Base-by-base conservation (phyloP, 1,140 invertebrate genomes). In the Nasonia giraulti region DNA sequence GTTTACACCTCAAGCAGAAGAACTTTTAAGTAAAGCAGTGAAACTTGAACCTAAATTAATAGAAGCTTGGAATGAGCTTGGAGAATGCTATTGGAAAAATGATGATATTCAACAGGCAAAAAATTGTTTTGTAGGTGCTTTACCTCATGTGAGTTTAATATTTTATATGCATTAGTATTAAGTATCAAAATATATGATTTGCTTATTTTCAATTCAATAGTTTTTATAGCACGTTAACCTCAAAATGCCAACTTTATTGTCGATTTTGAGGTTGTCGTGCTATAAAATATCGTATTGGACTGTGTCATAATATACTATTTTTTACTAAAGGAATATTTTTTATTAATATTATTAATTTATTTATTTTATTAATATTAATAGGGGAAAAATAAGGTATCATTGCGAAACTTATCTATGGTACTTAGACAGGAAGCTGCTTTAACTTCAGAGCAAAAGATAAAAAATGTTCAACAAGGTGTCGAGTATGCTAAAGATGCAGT, bases 21-120 rank as follows among this genome's bases (percentile, higher is more conserved):
- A 97, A 87, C 93, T 95, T 44, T 92, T 98, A 31, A 96, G 96
- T 44, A 97, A 97, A 93, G 96, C 97, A 74, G 96, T 98, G 1
- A 98, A 98, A 93, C 92, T 98, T 23, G 96, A 98, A 90, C 97
- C 97, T 17, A 96, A 96, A 87, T 92, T 96, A 81, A 94, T 96
- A 1, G 96, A 97, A 84, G 97, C 97, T 7, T 98, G 97, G 97
- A 98, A 98, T 90, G 96, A 98, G 90, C 93, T 98, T 12, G 97
- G 97, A 8, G 97, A 98, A 91, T 97, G 96, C 91, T 97, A 97
- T 91, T 98, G 97, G 96, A 98, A 98, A 91, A 97, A 97, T 91
- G 95, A 96, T 89, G 96, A 98, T 90, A 93, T 97, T 37, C 93
- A 95, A 87, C 95, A 96, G 87, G 97, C 97, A 2, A 96, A 96